phyloP scores from a whole-genome alignment of 2,888 invertebrate genomes.

The Drosophila anceps region DNA sequence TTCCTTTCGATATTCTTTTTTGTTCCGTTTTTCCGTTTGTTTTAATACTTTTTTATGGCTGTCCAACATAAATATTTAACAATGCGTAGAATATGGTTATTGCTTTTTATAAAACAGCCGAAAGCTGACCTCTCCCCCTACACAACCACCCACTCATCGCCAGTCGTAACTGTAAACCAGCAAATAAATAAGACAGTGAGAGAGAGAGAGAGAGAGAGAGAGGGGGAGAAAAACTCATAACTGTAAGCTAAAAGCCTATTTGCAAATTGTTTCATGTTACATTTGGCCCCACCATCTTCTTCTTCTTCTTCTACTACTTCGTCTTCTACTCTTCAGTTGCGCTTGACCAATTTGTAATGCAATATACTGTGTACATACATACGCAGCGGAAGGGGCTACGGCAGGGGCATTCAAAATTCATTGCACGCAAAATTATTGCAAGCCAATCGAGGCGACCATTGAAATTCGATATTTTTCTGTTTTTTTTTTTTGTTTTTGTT shows the following conservation, averaged over 20 bases:
- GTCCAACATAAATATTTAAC: constrained; percentile 63
- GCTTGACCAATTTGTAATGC: constrained; percentile 43
- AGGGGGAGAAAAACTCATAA: constrained; percentile 23
- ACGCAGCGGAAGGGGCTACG: background rate
- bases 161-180: constrained; percentile 9
- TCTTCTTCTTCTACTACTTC: background rate
- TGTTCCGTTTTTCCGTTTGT: constrained; percentile 10
- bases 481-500: background rate
- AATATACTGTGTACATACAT: background rate
- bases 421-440: constrained; percentile 4
- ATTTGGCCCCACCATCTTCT: constrained; percentile 21
- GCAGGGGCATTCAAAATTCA: background rate
- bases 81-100: constrained; percentile 64
- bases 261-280: constrained; percentile 71
- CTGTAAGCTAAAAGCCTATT: constrained; percentile 67
- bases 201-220: background rate
- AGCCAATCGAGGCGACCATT: constrained; percentile 2
- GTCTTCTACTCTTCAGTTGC: constrained; percentile 12
- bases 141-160: background rate
- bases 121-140: constrained; percentile 17
- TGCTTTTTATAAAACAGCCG: constrained; percentile 43
- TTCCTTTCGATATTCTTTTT: background rate
- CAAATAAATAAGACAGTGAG: background rate
- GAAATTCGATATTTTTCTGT: constrained; percentile 10
- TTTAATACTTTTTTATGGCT: constrained; percentile 51